Conservation (phyloP, 1,140 invertebrate species). For the Cheumatopsyche charites region DNA sequence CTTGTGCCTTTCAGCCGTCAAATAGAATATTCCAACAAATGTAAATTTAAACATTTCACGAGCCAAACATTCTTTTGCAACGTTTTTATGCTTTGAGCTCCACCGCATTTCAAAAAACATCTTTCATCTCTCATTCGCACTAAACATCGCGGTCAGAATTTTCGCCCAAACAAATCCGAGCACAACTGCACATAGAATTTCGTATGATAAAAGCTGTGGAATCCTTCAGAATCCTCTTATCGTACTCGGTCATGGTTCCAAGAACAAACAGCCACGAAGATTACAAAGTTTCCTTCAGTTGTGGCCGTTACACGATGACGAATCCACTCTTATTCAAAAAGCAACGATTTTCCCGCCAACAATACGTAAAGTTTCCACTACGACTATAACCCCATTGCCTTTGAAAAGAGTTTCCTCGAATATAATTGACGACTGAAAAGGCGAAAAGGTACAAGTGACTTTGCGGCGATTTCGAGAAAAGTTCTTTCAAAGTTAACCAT, state of each 20-base stretch:
- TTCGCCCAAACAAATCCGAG: not conserved
- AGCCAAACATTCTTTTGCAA: no score
- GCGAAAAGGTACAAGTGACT: no score
- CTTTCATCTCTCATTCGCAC: no score
- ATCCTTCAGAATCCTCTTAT: constrained; percentile 18
- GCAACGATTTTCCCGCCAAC: not conserved
- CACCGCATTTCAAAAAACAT: not conserved
- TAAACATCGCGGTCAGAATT: not conserved
- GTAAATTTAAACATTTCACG: no score
- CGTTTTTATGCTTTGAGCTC: not conserved
- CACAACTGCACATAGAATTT: not conserved
- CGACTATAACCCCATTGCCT: no score
- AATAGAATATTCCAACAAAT: no score
- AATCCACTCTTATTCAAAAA: not conserved
- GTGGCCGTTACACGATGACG: not conserved
- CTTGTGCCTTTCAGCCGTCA: no score
- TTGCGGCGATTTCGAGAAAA: no score
- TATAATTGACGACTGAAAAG: no score
- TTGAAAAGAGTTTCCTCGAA: no score
- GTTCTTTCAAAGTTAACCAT: no score
- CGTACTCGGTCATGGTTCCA: not conserved
- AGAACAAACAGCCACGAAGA: constrained; percentile 19
- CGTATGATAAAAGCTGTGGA: not conserved
- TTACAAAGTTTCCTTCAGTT: constrained; percentile 14
- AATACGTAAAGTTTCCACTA: no score